Base-by-base conservation (phyloP, 2,113 vertebrate genomes). In the Microcebus griseorufus region DNA sequence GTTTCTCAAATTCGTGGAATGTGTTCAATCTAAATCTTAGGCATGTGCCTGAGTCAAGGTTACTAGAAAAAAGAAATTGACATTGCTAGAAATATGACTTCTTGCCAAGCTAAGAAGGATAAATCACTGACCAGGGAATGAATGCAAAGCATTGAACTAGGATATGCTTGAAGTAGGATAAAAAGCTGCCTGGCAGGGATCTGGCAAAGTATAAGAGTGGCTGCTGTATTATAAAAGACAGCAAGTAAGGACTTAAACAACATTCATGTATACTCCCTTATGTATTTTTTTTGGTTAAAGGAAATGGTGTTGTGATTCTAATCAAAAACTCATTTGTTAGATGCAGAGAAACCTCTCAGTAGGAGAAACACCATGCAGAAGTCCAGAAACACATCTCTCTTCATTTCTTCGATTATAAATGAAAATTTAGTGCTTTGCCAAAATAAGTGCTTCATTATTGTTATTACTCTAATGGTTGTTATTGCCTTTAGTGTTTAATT, bases 1-100 rank as follows among this genome's bases (percentile, higher is more conserved):
- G 65, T 96, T 72, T 82, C 69, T 98, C 78, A 76, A 94, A 93
- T 91, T 70, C 4, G 0, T 69, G 73, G 89, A 55, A 51, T 88
- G n/a, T 42, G 60, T 88, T 98, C 98, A 97, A 37, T 97, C 98
- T 95, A 98, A 96, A 97, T 92, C 58, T 92, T 0, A 32, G 84
- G 3, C 88, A 45, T 93, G 89, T 78, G 39, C 89, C 93, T 1
- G 82, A 93, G 91, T 97, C 96, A 97, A 97, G 91, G 94, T 97
- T 94, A 93, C 96, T 96, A 92, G 92, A 94, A 95, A 51, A 95
- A 80, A 79, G 96, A 97, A 96, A 95, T 55, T 96, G 86, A 95
- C 86, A 81, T 55, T 72, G 92, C 72, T 96, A 82, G 93, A 93
- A 95, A 92, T 89, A 88, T 93, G 94, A 45, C 78, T 93, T 93